phyloP scores from a whole-genome alignment of 1,140 invertebrate species.

The Maconellicoccus hirsutus region DNA sequence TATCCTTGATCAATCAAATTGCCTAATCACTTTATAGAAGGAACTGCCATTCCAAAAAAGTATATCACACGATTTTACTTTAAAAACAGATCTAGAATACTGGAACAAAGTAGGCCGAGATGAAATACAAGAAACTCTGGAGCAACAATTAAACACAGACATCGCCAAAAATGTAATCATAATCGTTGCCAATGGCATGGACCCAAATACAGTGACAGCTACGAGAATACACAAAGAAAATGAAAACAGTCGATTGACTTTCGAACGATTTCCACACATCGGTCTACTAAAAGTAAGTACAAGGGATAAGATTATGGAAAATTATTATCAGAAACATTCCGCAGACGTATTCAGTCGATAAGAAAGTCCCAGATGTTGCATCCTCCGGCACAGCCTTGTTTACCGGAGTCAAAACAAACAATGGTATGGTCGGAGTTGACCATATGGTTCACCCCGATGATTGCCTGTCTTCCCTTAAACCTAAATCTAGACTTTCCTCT shows the following conservation, averaged over 20 bases:
- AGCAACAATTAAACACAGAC: constrained; percentile 39
- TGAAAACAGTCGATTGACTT: constrained; percentile 55
- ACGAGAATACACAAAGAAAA: constrained; percentile 57
- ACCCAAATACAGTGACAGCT: constrained; percentile 74
- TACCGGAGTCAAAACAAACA: constrained; percentile 73
- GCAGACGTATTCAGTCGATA: constrained; percentile 80
- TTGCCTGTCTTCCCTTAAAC: constrained; percentile 50
- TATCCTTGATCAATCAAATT: too few relatives aligned
- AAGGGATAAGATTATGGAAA: not conserved
- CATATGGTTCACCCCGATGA: constrained; percentile 47
- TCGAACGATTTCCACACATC: constrained; percentile 73
- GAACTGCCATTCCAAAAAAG: too few relatives aligned
- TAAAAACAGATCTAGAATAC: constrained; percentile 10
- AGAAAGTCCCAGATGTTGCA: constrained; percentile 79
- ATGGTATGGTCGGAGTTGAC: constrained; percentile 63
- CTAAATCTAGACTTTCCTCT: constrained; percentile 36
- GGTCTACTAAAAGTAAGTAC: constrained; percentile 76
- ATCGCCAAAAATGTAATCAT: constrained; percentile 79
- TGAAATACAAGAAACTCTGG: not conserved
- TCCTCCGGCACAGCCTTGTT: constrained; percentile 79
- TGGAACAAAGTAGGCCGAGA: not conserved
- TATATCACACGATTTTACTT: too few relatives aligned
- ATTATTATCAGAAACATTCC: too few relatives aligned
- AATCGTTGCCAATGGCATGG: constrained; percentile 92
- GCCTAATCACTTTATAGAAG: too few relatives aligned